Percentiles rank a stretch among this genome's conserved stretches.
These are phyloP conservation scores for Chlamydotis undulata DNA, from an alignment of 2,113 vertebrate species.

Conservation along the genomic window DNA sequence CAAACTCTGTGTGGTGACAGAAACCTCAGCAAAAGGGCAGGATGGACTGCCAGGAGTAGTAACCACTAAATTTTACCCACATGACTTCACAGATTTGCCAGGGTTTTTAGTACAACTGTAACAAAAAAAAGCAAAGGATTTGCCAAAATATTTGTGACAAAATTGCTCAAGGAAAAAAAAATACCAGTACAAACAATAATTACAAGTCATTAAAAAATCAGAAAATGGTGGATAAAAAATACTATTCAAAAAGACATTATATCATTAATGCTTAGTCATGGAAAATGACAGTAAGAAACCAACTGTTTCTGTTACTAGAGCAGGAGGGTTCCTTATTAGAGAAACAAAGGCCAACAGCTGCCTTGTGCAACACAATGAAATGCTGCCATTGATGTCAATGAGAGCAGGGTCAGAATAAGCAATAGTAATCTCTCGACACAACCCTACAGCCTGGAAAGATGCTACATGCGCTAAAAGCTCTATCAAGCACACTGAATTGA, in stretches of 20 bases:
- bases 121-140: background rate
- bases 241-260: background rate
- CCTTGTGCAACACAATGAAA: background rate
- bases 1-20: background rate
- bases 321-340: background rate
- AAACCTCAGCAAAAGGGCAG: background rate
- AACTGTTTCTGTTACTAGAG: background rate
- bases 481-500: accelerated
- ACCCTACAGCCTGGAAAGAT: background rate
- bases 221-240: background rate
- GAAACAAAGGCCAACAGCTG: background rate
- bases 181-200: background rate
- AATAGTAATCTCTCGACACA: background rate
- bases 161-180: background rate
- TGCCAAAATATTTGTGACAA: background rate
- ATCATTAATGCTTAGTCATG: background rate
- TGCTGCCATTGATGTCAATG: background rate
- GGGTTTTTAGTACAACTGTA: background rate
- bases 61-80: background rate
- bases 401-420: background rate
- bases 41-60: background rate
- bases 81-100: background rate
- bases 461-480: background rate
- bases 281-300: background rate
- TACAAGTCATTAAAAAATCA: background rate